Conservation (phyloP, 2,113 vertebrate species). For the Peromyscus maniculatus region DNA sequence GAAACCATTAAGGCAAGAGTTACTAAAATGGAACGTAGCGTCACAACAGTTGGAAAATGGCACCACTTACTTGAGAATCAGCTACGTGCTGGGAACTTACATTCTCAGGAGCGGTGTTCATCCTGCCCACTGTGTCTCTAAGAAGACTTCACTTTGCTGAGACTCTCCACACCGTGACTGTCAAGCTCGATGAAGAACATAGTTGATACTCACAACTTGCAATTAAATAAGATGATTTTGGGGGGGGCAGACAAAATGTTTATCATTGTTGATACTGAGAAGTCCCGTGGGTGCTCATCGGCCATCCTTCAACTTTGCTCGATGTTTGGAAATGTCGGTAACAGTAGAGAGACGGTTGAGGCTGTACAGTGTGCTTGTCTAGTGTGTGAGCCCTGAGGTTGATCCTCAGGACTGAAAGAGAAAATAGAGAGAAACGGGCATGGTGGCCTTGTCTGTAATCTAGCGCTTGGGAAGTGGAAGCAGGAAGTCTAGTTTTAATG, state of each 20-base stretch:
- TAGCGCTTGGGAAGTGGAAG: background rate
- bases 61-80: conserved; percentile 16
- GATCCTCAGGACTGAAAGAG: background rate
- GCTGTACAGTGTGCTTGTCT: background rate
- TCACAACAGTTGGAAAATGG: conserved; percentile 1
- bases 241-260: background rate
- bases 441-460: too few species aligned
- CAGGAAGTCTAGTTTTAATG: background rate
- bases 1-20: conserved; percentile 33
- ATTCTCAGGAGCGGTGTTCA: background rate
- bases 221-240: background rate
- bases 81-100: conserved; percentile 15
- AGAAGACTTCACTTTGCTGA: conserved; percentile 12
- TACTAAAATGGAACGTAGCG: conserved; percentile 2
- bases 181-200: background rate
- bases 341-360: background rate
- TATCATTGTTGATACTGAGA: background rate
- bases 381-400: background rate
- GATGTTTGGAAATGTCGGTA: background rate
- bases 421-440: background rate
- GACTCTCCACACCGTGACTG: background rate
- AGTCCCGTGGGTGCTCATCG: background rate
- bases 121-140: background rate
- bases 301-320: background rate
- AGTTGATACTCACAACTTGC: background rate